These are phyloP conservation scores for Pogonocherus hispidulus DNA, from an alignment of 2,888 invertebrate genomes.

Conservation along the genomic window DNA sequence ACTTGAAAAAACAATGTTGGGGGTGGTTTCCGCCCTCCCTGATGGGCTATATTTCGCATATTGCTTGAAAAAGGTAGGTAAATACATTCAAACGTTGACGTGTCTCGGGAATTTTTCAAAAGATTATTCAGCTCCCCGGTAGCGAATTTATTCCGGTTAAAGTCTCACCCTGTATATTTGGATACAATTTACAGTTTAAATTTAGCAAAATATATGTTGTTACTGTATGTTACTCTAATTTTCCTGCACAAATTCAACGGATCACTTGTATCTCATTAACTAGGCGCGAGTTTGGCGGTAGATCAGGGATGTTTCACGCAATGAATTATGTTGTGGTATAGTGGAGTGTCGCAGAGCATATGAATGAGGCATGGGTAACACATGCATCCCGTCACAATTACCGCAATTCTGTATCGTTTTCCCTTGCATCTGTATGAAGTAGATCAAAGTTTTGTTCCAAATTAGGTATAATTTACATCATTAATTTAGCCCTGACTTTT, in stretches of 20 bases:
- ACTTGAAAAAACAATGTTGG: too few species aligned
- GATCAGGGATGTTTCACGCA: slow-evolving; percentile 33
- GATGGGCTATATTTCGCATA: too few species aligned
- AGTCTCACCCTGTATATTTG: too few species aligned
- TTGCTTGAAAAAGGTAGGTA: too few species aligned
- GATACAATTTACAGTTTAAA: slow-evolving; percentile 25
- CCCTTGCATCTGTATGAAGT: slow-evolving; percentile 46
- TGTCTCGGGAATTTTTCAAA: too few species aligned
- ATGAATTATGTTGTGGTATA: slow-evolving; percentile 42
- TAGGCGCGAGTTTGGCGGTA: slow-evolving; percentile 50
- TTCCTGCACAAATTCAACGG: slow-evolving; percentile 52
- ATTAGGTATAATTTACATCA: slow-evolving; percentile 54
- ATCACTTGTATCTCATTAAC: slow-evolving; percentile 60
- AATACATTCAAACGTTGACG: too few species aligned
- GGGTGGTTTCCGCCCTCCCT: too few species aligned
- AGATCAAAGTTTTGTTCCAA: slow-evolving; percentile 50
- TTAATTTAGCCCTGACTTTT: slow-evolving; percentile 56
- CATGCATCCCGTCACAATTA: slow-evolving; percentile 43
- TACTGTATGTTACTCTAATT: slow-evolving; percentile 57
- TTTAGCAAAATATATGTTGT: slow-evolving; percentile 51
- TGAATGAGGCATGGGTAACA: slow-evolving; percentile 43
- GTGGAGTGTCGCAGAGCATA: slow-evolving; percentile 37
- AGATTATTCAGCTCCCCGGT: too few species aligned
- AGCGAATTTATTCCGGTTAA: too few species aligned
- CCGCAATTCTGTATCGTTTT: slow-evolving; percentile 13